These are phyloP conservation scores for Eidolon helvum DNA, from an alignment of 2,113 vertebrate genomes.

Conservation along the genomic window DNA sequence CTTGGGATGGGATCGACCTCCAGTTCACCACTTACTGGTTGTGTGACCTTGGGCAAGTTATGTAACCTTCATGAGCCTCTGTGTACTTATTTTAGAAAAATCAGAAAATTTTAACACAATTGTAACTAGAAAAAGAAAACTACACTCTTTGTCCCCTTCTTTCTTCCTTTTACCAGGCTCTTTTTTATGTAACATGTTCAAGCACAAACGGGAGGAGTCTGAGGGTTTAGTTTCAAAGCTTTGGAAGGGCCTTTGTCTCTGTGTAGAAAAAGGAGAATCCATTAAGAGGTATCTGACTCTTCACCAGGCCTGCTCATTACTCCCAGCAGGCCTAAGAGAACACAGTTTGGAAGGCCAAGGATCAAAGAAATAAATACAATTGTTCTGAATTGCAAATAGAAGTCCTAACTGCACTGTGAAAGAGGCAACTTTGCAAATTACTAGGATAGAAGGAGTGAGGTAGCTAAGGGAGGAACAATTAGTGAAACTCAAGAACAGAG, in stretches of 20 bases:
- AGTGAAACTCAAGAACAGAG: not conserved
- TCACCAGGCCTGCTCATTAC: slow-evolving; percentile 56
- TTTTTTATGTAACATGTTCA: slow-evolving; percentile 17
- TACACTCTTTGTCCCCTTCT: slow-evolving; percentile 39
- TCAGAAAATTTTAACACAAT: slow-evolving; percentile 53
- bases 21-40: not conserved
- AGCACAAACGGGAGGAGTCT: slow-evolving; percentile 24
- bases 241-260: slow-evolving; percentile 63
- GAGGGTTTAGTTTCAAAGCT: slow-evolving; percentile 73
- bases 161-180: slow-evolving; percentile 27
- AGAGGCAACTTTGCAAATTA: slow-evolving; percentile 45
- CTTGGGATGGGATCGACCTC: not conserved
- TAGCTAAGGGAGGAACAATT: not conserved
- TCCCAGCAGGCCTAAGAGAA: slow-evolving; percentile 57
- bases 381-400: slow-evolving; percentile 50
- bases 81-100: slow-evolving; percentile 44
- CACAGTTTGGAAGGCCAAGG: slow-evolving; percentile 47
- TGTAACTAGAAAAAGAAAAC: slow-evolving; percentile 54
- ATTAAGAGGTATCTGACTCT: slow-evolving; percentile 67
- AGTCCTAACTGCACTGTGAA: slow-evolving; percentile 26
- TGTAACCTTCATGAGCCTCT: slow-evolving; percentile 1
- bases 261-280: slow-evolving; percentile 44
- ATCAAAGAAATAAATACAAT: slow-evolving; percentile 66
- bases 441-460: not conserved
- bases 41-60: not conserved